Evolutionary conservation across 2,797 vertebrate genomes (phyloP).

Genomic region (Sebastes oblongus): DNA sequence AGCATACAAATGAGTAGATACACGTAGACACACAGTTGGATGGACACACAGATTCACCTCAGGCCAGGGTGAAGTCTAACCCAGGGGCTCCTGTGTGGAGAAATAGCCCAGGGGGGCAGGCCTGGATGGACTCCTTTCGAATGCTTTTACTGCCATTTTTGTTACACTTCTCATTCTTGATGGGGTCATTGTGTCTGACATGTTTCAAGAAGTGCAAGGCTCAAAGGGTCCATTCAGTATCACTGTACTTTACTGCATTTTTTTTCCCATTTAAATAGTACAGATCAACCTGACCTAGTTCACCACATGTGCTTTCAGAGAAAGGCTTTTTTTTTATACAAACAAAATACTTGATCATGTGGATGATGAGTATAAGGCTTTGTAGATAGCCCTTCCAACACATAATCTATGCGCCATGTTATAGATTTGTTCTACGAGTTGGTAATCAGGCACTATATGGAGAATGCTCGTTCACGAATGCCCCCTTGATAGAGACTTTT

Average conservation of each 20-base stretch:
- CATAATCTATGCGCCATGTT: too few relatives aligned
- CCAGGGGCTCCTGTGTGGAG: constrained; percentile 15
- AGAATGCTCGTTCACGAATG: background rate
- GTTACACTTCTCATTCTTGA: constrained; percentile 49
- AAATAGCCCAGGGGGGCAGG: constrained; percentile 46
- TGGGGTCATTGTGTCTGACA: constrained; percentile 63
- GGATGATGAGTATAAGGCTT: background rate
- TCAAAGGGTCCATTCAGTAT: constrained; percentile 17
- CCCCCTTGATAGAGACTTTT: background rate
- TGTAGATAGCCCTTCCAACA: background rate
- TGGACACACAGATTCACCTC: constrained; percentile 27
- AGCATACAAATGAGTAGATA: constrained; percentile 43
- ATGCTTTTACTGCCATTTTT: constrained; percentile 71
- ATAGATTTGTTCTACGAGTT: too few relatives aligned
- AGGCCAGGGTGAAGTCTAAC: constrained; percentile 17
- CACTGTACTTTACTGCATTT: background rate
- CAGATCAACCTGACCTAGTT: background rate
- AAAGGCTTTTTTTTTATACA: background rate
- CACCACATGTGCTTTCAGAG: background rate
- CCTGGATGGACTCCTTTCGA: constrained; percentile 44
- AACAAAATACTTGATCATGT: background rate
- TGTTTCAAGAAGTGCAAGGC: constrained; percentile 24
- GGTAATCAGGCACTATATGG: background rate
- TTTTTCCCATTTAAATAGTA: background rate
- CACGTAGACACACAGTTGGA: constrained; percentile 34